Conservation (phyloP, 2,888 invertebrate species). For the Apamea anceps region DNA sequence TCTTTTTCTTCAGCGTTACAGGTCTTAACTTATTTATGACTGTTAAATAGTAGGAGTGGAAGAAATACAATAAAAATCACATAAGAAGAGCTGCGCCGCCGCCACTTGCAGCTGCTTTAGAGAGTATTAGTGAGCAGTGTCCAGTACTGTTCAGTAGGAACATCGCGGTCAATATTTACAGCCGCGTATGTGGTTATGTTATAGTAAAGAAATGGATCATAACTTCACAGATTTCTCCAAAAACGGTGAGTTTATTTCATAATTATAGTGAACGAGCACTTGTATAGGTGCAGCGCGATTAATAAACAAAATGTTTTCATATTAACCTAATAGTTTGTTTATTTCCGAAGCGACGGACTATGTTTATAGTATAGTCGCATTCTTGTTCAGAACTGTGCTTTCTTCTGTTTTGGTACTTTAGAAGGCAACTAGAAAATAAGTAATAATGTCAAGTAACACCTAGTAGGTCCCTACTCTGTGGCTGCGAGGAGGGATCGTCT, state of each 20-base stretch:
- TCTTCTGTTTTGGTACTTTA: neutral
- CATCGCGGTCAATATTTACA: neutral
- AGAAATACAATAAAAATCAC: neutral
- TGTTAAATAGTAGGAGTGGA: neutral
- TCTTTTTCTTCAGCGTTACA: too few relatives aligned
- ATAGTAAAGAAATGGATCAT: slow-evolving; percentile 37
- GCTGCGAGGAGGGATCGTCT: neutral
- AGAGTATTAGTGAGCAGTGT: neutral
- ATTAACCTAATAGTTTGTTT: slow-evolving; percentile 31
- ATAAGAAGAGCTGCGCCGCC: neutral
- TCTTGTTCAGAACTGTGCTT: neutral
- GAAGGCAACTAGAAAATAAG: neutral
- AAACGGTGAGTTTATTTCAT: slow-evolving; percentile 39
- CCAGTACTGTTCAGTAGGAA: neutral
- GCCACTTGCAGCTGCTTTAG: neutral
- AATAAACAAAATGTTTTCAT: too few relatives aligned
- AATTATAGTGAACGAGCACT: too few relatives aligned
- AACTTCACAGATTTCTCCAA: slow-evolving; percentile 43
- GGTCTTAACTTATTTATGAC: too few relatives aligned
- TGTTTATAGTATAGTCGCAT: too few relatives aligned
- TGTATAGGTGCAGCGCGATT: neutral
- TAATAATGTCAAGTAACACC: too few relatives aligned
- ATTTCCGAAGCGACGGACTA: neutral
- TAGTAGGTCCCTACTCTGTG: neutral
- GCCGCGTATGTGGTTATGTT: slow-evolving; percentile 20